These are phyloP conservation scores for Falcunculus frontatus DNA, from an alignment of 2,113 vertebrate genomes.

Conservation along the genomic window DNA sequence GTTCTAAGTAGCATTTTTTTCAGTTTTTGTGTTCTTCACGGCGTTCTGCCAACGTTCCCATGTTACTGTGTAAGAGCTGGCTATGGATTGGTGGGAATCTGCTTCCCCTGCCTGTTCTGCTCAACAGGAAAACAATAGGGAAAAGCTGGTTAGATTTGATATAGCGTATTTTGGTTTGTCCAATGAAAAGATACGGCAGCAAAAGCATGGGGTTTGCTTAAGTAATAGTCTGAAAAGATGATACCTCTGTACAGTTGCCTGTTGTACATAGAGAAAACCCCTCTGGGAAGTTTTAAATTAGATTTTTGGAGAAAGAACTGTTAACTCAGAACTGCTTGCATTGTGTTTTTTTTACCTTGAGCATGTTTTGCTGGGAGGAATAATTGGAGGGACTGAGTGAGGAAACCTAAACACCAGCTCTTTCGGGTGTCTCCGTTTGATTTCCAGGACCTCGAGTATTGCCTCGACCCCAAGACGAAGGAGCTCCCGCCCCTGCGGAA, in stretches of 20 bases:
- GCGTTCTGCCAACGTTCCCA: fast-evolving
- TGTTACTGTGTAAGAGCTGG: background rate
- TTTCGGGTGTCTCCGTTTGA: background rate
- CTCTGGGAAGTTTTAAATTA: background rate
- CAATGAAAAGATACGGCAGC: background rate
- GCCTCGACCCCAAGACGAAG: constrained; percentile 85
- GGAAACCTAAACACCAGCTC: background rate
- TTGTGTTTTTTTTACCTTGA: background rate
- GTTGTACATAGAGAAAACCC: background rate
- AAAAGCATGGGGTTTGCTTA: background rate
- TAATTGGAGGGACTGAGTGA: background rate
- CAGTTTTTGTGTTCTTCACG: background rate
- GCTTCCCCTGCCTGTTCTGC: background rate
- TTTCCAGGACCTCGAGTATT: constrained; percentile 84
- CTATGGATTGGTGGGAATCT: background rate
- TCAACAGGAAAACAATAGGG: background rate
- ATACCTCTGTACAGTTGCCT: background rate
- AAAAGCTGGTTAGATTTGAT: background rate
- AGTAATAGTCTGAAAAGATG: background rate
- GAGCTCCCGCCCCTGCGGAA: constrained; percentile 93
- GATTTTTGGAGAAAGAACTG: background rate
- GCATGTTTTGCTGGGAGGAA: background rate
- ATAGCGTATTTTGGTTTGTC: fast-evolving
- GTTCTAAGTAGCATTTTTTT: background rate
- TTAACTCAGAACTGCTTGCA: background rate